Percentiles rank a stretch among this genome's conserved stretches.
Evolutionary conservation across 2,113 vertebrate genomes (phyloP).

Genomic region (Astatoreochromis straeleni): DNA sequence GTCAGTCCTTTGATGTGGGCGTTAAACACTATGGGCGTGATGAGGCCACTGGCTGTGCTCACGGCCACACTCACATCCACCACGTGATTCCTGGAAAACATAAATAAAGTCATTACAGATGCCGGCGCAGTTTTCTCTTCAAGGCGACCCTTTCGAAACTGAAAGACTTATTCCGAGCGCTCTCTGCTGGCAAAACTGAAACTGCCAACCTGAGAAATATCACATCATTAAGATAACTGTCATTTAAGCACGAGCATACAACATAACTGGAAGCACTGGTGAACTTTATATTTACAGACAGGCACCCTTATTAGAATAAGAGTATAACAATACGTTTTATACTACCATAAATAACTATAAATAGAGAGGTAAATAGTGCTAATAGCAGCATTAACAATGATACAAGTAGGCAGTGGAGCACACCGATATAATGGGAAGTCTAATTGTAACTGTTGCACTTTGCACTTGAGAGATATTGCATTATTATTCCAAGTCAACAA

Average conservation of each 20-base stretch:
- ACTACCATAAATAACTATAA: not conserved
- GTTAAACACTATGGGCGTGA: conserved; percentile 97
- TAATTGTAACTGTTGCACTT: not conserved
- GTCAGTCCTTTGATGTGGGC: conserved; percentile 91
- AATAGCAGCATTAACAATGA: not conserved
- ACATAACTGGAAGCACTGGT: not conserved
- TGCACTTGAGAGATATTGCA: not conserved
- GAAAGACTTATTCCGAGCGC: not conserved
- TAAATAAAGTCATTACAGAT: not conserved
- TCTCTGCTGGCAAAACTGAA: not conserved
- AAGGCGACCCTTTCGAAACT: not conserved
- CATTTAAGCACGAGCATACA: not conserved
- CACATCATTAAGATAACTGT: not conserved
- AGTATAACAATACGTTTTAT: not conserved
- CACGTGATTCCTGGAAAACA: conserved; percentile 85
- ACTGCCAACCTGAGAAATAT: not conserved
- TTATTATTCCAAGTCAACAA: not conserved
- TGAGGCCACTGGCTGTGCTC: conserved; percentile 88
- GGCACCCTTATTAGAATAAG: not conserved
- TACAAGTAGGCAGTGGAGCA: fast-evolving
- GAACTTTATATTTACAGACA: not conserved
- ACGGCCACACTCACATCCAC: conserved; percentile 93
- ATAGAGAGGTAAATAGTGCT: not conserved
- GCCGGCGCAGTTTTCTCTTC: not conserved
- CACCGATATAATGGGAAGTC: not conserved